Conservation (phyloP, 2,888 invertebrate species). For the Liodrosophila aerea region DNA sequence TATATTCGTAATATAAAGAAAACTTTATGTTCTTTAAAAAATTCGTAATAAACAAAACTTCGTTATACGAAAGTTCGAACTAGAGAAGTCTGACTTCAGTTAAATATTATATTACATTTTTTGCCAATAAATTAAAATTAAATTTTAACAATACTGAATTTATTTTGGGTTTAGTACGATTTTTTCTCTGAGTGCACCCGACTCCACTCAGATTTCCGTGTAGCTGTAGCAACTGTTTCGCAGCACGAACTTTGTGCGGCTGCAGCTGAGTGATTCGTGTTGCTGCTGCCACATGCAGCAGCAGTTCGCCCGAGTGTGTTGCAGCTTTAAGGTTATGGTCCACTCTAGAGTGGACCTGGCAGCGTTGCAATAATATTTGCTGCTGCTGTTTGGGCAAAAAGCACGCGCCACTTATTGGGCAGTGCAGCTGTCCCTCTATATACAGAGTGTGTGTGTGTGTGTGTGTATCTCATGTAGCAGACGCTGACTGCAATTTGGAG, state of each 20-base stretch:
- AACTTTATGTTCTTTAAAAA: no score
- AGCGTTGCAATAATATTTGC: constrained; percentile 1
- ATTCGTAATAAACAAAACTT: no score
- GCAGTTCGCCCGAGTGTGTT: constrained; percentile 3
- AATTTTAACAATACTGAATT: no score
- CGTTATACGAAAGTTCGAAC: no score
- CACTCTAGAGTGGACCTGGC: constrained; percentile 57
- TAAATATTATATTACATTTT: no score
- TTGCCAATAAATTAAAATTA: no score
- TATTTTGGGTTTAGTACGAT: no score
- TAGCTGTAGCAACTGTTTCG: constrained; percentile 56
- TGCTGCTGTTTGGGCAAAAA: constrained; percentile 48
- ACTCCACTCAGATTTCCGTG: constrained; percentile 13
- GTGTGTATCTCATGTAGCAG: constrained; percentile 50
- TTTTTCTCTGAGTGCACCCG: background rate
- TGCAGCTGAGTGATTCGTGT: constrained; percentile 69
- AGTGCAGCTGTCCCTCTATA: constrained; percentile 20
- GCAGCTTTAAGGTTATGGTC: constrained; percentile 28
- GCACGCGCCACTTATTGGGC: constrained; percentile 70
- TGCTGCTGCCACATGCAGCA: constrained; percentile 44
- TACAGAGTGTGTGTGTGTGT: constrained; percentile 24
- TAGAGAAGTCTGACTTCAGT: no score
- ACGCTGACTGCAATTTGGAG: constrained; percentile 72
- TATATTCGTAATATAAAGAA: no score
- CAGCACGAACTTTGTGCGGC: constrained; percentile 72